Base-by-base conservation (phyloP, 2,888 invertebrate species). In the Clepsis dumicolana region DNA sequence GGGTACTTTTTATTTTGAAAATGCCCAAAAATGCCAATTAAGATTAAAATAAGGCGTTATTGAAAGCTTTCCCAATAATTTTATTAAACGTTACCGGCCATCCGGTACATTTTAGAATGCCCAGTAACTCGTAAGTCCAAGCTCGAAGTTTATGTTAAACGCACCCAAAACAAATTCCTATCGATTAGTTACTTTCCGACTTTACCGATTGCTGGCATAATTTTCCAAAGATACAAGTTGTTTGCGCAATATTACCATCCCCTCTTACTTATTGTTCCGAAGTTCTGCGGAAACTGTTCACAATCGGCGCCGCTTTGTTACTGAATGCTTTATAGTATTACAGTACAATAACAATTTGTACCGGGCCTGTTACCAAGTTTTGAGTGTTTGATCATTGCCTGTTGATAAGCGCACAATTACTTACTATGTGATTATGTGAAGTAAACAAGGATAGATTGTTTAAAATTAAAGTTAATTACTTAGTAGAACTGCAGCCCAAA, bases 331-430 rank as follows among this genome's bases (percentile, higher is more conserved):
- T 48, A 48, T 48, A 21, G 48, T 48, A 21, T 48, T 48, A 48
- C 21, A 21, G 48, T 48, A 21, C 48, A 48, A 48, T 48, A 48
- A 48, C 48, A 48, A 21, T 48, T 48, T 48, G 48, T 48, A 8
- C n/a, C 48, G 41, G 7, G 48, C 48, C 21, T 48, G 48, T 48
- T 48, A 48, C 12, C 8, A 12, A 48, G 12, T 21, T 48, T 21
- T 12, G 48, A 48, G 21, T 48, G 48, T 48, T 21, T 48, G 48
- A 21, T 48, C 21, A 48, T 21, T 48, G 48, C 48, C 12, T 48
- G 18, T 48, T 48, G 21, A 48, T 48, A 48, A 21, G 21, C 18
- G 48, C 3, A 5, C 48, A 48, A 48, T 48, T 7, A 44, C 12
- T 48, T 7, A 44, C 12, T 18, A 7, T 44, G 10, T 48, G 21